Evolutionary conservation across 2,888 invertebrate genomes (phyloP).

Genomic region (Nebria salina): DNA sequence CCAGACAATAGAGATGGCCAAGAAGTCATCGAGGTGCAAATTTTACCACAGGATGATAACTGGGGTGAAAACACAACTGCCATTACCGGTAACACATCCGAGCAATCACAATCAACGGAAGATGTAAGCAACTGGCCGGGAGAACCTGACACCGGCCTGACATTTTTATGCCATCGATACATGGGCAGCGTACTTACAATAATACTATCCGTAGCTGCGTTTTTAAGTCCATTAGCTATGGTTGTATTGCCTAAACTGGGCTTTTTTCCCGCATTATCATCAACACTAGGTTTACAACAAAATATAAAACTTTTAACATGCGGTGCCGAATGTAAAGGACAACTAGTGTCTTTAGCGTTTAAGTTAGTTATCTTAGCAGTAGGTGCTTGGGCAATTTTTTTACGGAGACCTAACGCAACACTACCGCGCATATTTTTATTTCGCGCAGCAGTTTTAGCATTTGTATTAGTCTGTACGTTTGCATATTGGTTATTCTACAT

Average conservation of each 20-base stretch:
- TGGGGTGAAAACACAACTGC: constrained; percentile 99
- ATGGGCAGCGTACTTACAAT: constrained; percentile 83
- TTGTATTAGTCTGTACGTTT: constrained; percentile 91
- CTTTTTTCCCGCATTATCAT: constrained; percentile 79
- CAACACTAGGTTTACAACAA: constrained; percentile 75
- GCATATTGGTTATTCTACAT: constrained; percentile 99
- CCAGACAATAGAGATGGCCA: constrained; percentile 84
- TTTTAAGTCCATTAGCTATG: constrained; percentile 94
- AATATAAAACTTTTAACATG: constrained; percentile 80
- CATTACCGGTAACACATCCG: constrained; percentile 95
- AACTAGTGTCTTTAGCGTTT: constrained; percentile 89
- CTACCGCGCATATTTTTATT: constrained; percentile 93
- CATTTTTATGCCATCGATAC: constrained; percentile 83
- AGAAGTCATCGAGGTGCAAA: constrained; percentile 96
- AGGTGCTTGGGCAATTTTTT: constrained; percentile 93
- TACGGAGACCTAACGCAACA: constrained; percentile 84
- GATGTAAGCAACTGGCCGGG: constrained; percentile 85
- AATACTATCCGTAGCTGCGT: constrained; percentile 82
- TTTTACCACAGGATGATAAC: constrained; percentile 95
- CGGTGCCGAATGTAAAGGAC: constrained; percentile 93
- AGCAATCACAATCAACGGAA: constrained; percentile 93
- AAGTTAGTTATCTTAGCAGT: constrained; percentile 88
- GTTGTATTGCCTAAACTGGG: constrained; percentile 92
- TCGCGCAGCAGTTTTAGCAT: constrained; percentile 86
- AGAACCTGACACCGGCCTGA: constrained; percentile 77